phyloP scores from a whole-genome alignment of 2,888 invertebrate genomes.

The Agrilus mali region DNA sequence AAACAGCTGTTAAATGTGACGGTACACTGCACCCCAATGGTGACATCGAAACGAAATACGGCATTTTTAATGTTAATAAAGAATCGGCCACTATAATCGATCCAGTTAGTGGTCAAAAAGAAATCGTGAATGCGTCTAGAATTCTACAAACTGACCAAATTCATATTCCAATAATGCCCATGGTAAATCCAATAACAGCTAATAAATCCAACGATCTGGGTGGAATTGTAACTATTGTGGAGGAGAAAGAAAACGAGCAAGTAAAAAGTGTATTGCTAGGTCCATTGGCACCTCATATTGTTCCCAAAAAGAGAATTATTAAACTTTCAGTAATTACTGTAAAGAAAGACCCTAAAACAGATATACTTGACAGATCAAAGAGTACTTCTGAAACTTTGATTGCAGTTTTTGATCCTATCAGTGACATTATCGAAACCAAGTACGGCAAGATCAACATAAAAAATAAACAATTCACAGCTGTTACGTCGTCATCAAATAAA shows the following conservation, averaged over 20 bases:
- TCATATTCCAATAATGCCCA: slow-evolving; percentile 47
- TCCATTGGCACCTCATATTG: slow-evolving; percentile 26
- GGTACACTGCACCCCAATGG: slow-evolving; percentile 56
- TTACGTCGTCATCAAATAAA: slow-evolving; percentile 31
- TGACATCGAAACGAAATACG: slow-evolving; percentile 59
- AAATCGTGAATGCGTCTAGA: slow-evolving; percentile 46
- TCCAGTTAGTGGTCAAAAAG: slow-evolving; percentile 49
- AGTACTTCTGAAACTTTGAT: slow-evolving; percentile 50
- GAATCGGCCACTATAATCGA: slow-evolving; percentile 50
- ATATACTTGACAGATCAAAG: slow-evolving; percentile 45
- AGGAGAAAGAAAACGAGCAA: slow-evolving; percentile 25
- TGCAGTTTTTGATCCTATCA: slow-evolving; percentile 49
- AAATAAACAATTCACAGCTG: slow-evolving; percentile 40
- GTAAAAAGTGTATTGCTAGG: slow-evolving; percentile 43
- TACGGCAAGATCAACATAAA: slow-evolving; percentile 61
- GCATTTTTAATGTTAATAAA: slow-evolving; percentile 52
- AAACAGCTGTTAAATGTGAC: slow-evolving; percentile 54
- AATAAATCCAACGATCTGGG: slow-evolving; percentile 50
- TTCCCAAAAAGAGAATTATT: slow-evolving; percentile 33
- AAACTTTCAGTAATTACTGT: slow-evolving; percentile 35
- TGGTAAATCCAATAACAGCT: slow-evolving; percentile 53
- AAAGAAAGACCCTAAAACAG: slow-evolving; percentile 35
- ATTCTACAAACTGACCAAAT: slow-evolving; percentile 57
- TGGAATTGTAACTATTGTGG: slow-evolving; percentile 36
- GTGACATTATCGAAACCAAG: slow-evolving; percentile 59